A percentile compares a stretch with the other conserved stretches of the same genome.
Conservation (phyloP, 2,797 vertebrate species). For the Crypturellus tataupa region DNA sequence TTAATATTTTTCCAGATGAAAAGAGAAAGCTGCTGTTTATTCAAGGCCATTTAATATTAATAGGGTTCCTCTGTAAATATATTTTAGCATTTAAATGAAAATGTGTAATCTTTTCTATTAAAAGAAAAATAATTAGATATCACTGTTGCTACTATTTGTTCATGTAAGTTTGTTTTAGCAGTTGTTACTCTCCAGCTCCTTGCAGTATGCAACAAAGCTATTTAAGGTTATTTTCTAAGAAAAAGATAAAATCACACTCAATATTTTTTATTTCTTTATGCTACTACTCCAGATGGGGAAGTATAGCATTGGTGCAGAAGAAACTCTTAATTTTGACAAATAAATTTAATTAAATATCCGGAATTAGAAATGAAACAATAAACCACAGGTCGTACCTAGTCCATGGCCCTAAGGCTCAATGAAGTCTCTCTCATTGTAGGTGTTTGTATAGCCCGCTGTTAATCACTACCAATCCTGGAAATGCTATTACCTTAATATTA, state of each 20-base stretch:
- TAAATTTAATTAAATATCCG: background rate
- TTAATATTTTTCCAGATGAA: background rate
- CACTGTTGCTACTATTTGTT: background rate
- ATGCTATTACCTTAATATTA: background rate
- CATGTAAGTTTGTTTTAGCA: background rate
- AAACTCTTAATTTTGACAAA: background rate
- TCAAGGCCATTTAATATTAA: background rate
- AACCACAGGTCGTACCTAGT: background rate
- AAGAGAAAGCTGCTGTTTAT: background rate
- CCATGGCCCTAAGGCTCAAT: background rate
- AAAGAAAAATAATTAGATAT: background rate
- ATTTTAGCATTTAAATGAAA: background rate
- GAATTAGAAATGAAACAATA: background rate
- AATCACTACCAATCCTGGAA: background rate
- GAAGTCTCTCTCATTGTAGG: background rate
- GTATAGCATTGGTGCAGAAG: background rate
- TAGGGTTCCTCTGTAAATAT: background rate
- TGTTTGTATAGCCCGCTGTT: background rate
- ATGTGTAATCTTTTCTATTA: background rate
- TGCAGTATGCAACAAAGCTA: background rate
- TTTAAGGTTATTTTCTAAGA: background rate
- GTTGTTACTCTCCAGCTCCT: background rate
- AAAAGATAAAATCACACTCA: background rate
- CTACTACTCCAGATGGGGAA: background rate
- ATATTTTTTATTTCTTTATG: background rate